phyloP scores from a whole-genome alignment of 2,888 invertebrate species.

The Aleiodes alternator region DNA sequence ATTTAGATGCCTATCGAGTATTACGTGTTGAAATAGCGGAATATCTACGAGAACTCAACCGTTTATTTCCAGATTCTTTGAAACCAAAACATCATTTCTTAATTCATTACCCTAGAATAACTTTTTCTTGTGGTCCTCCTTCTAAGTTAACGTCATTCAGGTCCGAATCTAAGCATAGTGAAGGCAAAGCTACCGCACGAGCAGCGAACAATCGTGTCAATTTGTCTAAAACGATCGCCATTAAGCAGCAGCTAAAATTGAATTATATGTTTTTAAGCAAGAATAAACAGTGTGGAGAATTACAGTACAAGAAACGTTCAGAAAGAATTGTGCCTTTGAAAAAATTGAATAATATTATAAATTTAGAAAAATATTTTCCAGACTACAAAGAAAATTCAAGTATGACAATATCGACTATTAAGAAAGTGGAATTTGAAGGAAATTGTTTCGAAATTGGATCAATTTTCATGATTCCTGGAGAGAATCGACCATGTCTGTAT shows the following conservation, averaged over 20 bases:
- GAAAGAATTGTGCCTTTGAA: not conserved
- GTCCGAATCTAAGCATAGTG: conserved; percentile 42
- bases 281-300: not conserved
- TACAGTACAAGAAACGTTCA: not conserved
- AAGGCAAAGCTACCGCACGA: conserved; percentile 27
- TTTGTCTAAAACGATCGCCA: conserved; percentile 37
- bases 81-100: conserved; percentile 55
- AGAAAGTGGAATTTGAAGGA: too few species aligned
- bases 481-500: conserved; percentile 4
- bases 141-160: conserved; percentile 42
- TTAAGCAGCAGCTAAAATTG: conserved; percentile 40
- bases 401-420: too few species aligned
- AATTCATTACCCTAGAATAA: conserved; percentile 46
- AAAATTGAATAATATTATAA: too few species aligned
- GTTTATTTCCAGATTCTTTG: conserved; percentile 37
- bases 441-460: not conserved
- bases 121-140: conserved; percentile 41
- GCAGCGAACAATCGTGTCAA: conserved; percentile 34
- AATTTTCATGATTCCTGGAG: conserved; percentile 12
- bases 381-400: too few species aligned
- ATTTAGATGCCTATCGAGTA: not conserved
- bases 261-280: conserved; percentile 8
- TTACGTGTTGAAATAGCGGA: conserved; percentile 44
- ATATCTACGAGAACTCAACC: conserved; percentile 34
- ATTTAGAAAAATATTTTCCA: too few species aligned